A percentile compares a stretch with the other conserved stretches of the same genome.
phyloP scores from a whole-genome alignment of 2,113 vertebrate species.

The Machaerirhynchus nigripectus region DNA sequence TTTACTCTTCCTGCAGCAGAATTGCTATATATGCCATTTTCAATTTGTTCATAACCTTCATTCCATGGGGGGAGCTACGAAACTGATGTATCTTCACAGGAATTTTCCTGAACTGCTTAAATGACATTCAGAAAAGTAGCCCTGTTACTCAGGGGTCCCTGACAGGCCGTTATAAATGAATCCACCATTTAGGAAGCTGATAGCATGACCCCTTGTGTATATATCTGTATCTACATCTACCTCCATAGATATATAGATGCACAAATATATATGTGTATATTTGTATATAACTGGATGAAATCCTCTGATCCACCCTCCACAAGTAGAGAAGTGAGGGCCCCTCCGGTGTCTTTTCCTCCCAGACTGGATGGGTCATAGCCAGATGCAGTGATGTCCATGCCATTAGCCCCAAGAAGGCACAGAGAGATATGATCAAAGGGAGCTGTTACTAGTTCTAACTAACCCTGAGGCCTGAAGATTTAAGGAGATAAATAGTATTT shows the following conservation, averaged over 20 bases:
- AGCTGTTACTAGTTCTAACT: not conserved
- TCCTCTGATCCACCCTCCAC: not conserved
- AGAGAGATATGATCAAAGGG: not conserved
- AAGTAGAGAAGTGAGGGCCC: not conserved
- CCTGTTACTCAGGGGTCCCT: not conserved
- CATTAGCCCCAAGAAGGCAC: not conserved
- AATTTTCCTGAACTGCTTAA: not conserved
- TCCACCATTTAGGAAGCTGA: not conserved
- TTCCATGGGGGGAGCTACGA: not conserved
- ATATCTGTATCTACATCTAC: not conserved
- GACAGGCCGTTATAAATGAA: not conserved
- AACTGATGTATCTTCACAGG: not conserved
- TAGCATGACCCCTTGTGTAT: not conserved
- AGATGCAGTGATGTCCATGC: not conserved
- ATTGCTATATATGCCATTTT: not conserved
- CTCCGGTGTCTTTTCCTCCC: not conserved
- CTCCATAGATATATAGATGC: not conserved
- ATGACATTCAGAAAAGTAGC: not conserved
- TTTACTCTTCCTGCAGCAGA: not conserved
- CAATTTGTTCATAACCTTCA: not conserved
- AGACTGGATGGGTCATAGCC: not conserved
- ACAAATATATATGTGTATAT: no score
- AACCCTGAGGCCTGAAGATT: not conserved
- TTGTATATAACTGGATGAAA: not conserved
- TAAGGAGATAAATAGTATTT: not conserved